Conservation (phyloP, 2,888 invertebrate species). For the Cephalotes varians region DNA sequence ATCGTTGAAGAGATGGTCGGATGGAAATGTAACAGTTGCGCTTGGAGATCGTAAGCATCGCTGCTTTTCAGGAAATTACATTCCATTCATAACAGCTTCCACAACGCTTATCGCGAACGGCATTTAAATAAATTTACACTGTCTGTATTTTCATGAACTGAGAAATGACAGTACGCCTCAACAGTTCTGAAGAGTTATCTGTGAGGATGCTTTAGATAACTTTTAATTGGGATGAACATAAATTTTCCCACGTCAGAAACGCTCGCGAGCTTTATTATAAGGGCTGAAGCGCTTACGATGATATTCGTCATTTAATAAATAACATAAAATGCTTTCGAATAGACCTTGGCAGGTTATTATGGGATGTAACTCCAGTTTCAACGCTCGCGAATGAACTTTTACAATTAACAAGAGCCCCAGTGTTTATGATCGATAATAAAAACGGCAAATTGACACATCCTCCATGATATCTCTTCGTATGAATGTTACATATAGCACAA, state of each 20-base stretch:
- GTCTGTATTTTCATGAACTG: constrained; percentile 43
- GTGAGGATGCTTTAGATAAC: constrained; percentile 47
- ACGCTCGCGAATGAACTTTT: neutral
- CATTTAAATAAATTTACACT: constrained; percentile 55
- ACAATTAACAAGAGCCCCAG: neutral
- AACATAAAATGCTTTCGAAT: neutral
- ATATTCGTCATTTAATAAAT: constrained; percentile 37
- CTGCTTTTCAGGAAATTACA: constrained; percentile 51
- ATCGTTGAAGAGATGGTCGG: constrained; percentile 8
- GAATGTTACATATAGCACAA: constrained; percentile 20
- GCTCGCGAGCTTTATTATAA: constrained; percentile 39
- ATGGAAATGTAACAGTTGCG: constrained; percentile 36
- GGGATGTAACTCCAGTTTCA: neutral
- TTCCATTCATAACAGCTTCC: constrained; percentile 52
- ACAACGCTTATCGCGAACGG: constrained; percentile 50
- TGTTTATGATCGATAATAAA: constrained; percentile 18
- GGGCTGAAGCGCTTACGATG: constrained; percentile 14
- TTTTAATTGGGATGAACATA: constrained; percentile 55
- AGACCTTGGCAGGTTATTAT: neutral
- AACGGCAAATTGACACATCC: constrained; percentile 29
- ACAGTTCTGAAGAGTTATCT: constrained; percentile 47
- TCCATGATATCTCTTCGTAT: constrained; percentile 17
- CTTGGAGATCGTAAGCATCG: constrained; percentile 36
- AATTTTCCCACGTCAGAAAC: constrained; percentile 24
- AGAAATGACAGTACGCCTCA: constrained; percentile 44